Conservation (phyloP, 1,140 invertebrate genomes). For the Reticulitermes speratus region DNA sequence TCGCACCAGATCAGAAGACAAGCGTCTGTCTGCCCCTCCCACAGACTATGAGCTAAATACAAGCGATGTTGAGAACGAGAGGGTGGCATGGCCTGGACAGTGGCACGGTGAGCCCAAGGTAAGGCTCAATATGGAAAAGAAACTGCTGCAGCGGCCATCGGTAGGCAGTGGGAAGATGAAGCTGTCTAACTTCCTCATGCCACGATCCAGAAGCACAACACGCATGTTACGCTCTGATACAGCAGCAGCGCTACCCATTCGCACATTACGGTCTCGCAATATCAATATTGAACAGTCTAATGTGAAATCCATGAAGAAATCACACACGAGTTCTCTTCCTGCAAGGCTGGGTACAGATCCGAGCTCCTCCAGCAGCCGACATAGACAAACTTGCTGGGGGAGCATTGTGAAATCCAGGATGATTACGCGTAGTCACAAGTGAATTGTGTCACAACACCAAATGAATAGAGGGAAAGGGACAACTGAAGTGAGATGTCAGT, state of each 20-base stretch:
- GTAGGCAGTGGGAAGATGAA: background rate
- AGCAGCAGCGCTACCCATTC: background rate
- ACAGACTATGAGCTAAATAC: background rate
- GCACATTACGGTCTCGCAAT: background rate
- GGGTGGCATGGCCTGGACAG: slow-evolving; percentile 17
- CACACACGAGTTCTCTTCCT: background rate
- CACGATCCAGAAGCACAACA: background rate
- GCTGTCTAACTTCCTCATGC: background rate
- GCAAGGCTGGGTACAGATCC: too few species aligned
- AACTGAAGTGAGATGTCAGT: background rate
- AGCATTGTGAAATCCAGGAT: background rate
- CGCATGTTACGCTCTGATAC: background rate
- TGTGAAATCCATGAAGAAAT: background rate
- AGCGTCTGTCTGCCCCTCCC: background rate
- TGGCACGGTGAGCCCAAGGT: background rate
- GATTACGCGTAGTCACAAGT: background rate
- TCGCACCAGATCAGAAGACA: slow-evolving; percentile 16
- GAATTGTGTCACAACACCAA: background rate
- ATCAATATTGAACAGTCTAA: slow-evolving; percentile 10
- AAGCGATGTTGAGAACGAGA: slow-evolving; percentile 19
- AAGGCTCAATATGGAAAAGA: background rate
- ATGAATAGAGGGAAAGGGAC: background rate
- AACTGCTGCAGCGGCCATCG: background rate
- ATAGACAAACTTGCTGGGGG: background rate
- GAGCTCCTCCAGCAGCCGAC: background rate